A percentile compares a stretch with the other conserved stretches of the same genome.
These are phyloP conservation scores for Microplitis mediator DNA, from an alignment of 1,140 invertebrate genomes.

Conservation along the genomic window DNA sequence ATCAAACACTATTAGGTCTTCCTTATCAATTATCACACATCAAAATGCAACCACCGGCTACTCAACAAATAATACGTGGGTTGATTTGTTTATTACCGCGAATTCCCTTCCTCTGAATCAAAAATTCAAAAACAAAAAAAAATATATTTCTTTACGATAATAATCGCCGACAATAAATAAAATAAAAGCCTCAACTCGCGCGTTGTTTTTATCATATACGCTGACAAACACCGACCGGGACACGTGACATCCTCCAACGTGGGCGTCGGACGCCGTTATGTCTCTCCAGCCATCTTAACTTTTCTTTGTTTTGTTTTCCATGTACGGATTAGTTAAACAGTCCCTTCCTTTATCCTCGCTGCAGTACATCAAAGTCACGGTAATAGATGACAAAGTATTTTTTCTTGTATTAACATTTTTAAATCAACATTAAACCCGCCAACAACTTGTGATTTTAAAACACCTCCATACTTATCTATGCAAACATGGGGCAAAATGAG, in stretches of 20 bases:
- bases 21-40: no score
- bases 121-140: background rate
- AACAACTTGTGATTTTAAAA: no score
- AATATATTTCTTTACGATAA: background rate
- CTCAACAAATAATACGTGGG: no score
- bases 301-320: background rate
- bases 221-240: background rate
- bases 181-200: background rate
- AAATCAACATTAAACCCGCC: no score
- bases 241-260: constrained; percentile 1
- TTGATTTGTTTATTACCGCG: no score
- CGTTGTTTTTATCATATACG: background rate
- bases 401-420: no score
- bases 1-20: no score
- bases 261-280: background rate
- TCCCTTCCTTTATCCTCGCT: background rate
- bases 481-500: no score
- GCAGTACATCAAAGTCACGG: background rate
- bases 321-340: background rate
- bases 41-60: no score
- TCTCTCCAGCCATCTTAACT: background rate
- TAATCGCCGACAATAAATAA: background rate
- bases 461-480: no score
- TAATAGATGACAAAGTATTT: no score
- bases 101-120: no score